These are phyloP conservation scores for Sebastes miniatus DNA, from an alignment of 2,797 vertebrate species.

Conservation along the genomic window DNA sequence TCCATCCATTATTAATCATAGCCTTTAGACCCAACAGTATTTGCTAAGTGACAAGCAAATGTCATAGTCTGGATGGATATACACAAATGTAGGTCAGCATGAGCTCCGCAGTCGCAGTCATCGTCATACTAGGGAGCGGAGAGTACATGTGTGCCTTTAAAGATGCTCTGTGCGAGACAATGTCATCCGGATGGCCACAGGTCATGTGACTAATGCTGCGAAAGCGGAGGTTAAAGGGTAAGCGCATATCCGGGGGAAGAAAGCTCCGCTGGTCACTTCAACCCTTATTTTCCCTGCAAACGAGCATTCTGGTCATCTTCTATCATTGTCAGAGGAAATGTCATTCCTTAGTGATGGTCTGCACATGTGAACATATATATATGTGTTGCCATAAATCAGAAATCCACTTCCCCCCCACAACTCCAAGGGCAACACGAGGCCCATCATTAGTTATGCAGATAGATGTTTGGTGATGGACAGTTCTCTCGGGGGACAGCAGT, in stretches of 20 bases:
- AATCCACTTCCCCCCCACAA: background rate
- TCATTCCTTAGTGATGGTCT: slow-evolving; percentile 42
- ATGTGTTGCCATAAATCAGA: slow-evolving; percentile 48
- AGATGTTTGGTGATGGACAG: slow-evolving; percentile 63
- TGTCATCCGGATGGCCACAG: slow-evolving; percentile 11
- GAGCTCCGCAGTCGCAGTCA: slow-evolving; percentile 11
- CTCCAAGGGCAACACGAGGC: slow-evolving; percentile 59
- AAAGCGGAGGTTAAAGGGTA: slow-evolving; percentile 25
- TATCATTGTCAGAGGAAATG: slow-evolving; percentile 40
- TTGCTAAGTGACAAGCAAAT: slow-evolving; percentile 51
- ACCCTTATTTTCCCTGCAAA: slow-evolving; percentile 27
- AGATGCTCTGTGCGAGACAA: slow-evolving; percentile 37
- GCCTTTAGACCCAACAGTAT: slow-evolving; percentile 38
- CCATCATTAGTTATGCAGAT: slow-evolving; percentile 55
- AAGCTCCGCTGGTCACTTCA: slow-evolving; percentile 2
- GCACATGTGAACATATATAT: slow-evolving; percentile 50
- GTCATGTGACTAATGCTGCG: slow-evolving; percentile 48
- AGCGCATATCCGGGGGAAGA: slow-evolving; percentile 8
- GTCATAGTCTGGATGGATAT: slow-evolving; percentile 26
- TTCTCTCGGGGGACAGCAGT: slow-evolving; percentile 34
- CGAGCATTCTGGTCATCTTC: slow-evolving; percentile 33
- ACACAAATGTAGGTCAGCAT: slow-evolving; percentile 46
- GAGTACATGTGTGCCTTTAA: background rate
- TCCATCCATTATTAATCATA: slow-evolving; percentile 55
- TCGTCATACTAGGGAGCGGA: background rate